A percentile compares a stretch with the other conserved stretches of the same genome.
Conservation (phyloP, 2,888 invertebrate species). For the Caenorhabditis sinica region DNA sequence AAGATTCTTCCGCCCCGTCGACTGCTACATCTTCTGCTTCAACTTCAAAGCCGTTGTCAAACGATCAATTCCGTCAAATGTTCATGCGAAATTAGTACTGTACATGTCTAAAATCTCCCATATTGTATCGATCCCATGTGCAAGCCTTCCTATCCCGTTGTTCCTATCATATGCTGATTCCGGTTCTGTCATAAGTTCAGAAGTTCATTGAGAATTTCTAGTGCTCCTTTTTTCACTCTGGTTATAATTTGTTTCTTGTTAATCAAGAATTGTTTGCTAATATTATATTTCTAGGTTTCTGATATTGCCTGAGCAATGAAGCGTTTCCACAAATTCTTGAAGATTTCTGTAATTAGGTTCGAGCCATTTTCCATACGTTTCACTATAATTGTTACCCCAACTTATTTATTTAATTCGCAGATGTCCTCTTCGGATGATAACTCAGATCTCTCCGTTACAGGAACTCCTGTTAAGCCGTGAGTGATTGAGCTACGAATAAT, state of each 20-base stretch:
- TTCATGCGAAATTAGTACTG: conserved; percentile 35
- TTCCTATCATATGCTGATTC: background rate
- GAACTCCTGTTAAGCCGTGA: conserved; percentile 41
- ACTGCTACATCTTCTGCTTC: background rate
- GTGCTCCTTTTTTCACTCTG: conserved; percentile 4
- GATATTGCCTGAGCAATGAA: background rate
- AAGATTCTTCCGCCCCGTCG: background rate
- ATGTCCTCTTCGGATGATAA: conserved; percentile 54
- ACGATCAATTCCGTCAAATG: conserved; percentile 55
- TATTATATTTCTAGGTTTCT: background rate
- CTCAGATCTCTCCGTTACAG: conserved; percentile 29
- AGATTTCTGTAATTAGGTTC: background rate
- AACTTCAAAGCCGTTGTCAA: conserved; percentile 29
- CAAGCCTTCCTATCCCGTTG: background rate
- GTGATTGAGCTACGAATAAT: conserved; percentile 6
- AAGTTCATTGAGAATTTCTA: background rate
- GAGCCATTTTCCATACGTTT: background rate
- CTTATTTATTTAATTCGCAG: background rate
- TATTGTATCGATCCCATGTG: background rate
- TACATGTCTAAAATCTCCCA: background rate
- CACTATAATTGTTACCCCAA: background rate
- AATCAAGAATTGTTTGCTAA: conserved; percentile 4
- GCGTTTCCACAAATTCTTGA: background rate
- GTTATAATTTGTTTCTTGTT: background rate
- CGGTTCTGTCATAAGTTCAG: background rate